These are phyloP conservation scores for Dryas iulia DNA, from an alignment of 1,140 invertebrate genomes.

Conservation along the genomic window DNA sequence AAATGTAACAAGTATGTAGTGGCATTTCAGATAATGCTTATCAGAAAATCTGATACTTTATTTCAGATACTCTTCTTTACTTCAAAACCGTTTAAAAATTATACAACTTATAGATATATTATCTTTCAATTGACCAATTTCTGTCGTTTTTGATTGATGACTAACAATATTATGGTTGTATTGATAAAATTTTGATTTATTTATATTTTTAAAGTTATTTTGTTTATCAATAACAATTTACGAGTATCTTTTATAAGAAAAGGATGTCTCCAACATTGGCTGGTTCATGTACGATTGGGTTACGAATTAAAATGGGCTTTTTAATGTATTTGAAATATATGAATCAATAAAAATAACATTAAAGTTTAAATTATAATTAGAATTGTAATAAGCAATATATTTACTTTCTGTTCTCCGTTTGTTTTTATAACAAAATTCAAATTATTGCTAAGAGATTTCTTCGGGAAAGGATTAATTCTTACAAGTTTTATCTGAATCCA, in stretches of 20 bases:
- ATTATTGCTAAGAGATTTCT: too few relatives aligned
- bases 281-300: too few relatives aligned
- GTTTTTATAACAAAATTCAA: too few relatives aligned
- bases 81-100: slow-evolving; percentile 12
- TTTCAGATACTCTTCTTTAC: slow-evolving; percentile 32
- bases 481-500: too few relatives aligned
- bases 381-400: too few relatives aligned
- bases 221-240: background rate
- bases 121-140: slow-evolving; percentile 51
- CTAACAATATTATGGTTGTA: slow-evolving; percentile 48
- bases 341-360: too few relatives aligned
- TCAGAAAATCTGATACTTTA: slow-evolving; percentile 61
- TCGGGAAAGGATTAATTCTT: too few relatives aligned
- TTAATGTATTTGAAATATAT: too few relatives aligned
- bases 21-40: slow-evolving; percentile 65
- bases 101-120: slow-evolving; percentile 51
- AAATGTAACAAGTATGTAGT: slow-evolving; percentile 35
- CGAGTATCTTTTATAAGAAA: background rate
- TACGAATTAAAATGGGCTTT: too few relatives aligned
- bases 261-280: too few relatives aligned
- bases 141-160: slow-evolving; percentile 53
- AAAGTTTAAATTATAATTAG: too few relatives aligned
- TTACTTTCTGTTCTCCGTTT: too few relatives aligned
- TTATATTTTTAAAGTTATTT: background rate
- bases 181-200: slow-evolving; percentile 21